Evolutionary conservation across 2,113 vertebrate species (phyloP), one percentile per base, ranked within the genome.

Genomic region (Eublepharis macularius): DNA sequence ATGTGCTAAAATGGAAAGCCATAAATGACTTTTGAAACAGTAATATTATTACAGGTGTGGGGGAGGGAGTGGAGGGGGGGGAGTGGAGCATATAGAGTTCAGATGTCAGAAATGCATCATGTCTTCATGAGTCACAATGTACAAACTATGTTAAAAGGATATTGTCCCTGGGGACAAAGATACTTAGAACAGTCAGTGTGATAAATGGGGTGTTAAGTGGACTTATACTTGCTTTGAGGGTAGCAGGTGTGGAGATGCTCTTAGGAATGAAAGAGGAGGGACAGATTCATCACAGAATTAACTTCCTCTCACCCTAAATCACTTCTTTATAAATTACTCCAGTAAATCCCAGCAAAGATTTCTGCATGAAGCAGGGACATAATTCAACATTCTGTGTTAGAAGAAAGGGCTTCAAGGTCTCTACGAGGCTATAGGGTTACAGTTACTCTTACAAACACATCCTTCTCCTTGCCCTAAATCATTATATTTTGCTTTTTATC

Each of bases 51-150:
- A 57, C 39, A 89, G 4, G 14, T 75, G 41, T 32, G 4, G 73
- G 66, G 82, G 81, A 82, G 24, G 76, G 75, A 63, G 11, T 83
- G 1, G 49, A 47, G 13, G n/a, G 13, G 32, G 60, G 77, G 13
- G 16, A 24, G 5, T 60, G n/a, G n/a, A n/a, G 57, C 39, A 86
- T 1, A 65, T 77, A 81, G 2, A 73, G 11, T 29, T 69, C 11
- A 51, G n/a, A 66, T 65, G 1, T 81, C 29, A 69, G 32, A 51
- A 74, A 51, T 45, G 16, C 24, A 60, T 1, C 49, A 29, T 17
- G 32, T 80, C 21, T 2, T 0, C 0, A 17, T 45, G 2, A 76
- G n/a, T 26, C 36, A 10, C 26, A 9, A n/a, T n/a, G 74, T 83
- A 34, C 43, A 75, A 49, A 7, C 39, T 3, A 69, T 24, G 57